Percentiles rank a stretch among this genome's conserved stretches.
These are phyloP conservation scores for Mimachlamys varia DNA, from an alignment of 2,888 invertebrate genomes.

Conservation along the genomic window DNA sequence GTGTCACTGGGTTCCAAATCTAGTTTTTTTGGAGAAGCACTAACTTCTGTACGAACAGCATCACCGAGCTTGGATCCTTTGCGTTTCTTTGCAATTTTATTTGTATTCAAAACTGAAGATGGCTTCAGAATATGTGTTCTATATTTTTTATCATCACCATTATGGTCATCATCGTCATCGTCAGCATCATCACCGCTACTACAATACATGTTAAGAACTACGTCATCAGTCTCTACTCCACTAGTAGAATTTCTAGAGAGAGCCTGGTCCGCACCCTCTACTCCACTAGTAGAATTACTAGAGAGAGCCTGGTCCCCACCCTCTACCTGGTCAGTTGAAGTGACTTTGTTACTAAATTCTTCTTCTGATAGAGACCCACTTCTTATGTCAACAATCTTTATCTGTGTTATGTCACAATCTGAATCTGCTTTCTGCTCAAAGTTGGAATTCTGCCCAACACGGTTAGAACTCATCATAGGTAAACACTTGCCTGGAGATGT, in stretches of 20 bases:
- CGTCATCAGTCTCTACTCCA: not conserved
- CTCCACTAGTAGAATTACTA: not conserved
- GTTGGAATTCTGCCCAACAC: not conserved
- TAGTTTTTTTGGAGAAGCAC: not conserved
- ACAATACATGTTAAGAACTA: not conserved
- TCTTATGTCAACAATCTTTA: not conserved
- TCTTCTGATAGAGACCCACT: not conserved
- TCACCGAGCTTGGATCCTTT: not conserved
- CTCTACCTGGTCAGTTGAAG: not conserved
- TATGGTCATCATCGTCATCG: not conserved
- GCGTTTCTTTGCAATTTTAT: not conserved
- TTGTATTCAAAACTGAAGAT: not conserved
- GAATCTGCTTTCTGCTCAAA: not conserved
- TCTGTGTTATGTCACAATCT: not conserved
- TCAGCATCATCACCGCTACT: not conserved
- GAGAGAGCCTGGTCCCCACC: not conserved
- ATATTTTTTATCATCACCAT: not conserved
- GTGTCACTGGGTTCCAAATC: not conserved
- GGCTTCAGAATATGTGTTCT: not conserved
- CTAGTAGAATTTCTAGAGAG: not conserved
- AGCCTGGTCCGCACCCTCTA: not conserved
- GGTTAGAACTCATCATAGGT: not conserved
- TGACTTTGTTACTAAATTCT: not conserved
- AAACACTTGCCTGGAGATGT: not conserved
- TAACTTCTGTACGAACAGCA: not conserved